These are phyloP conservation scores for Eupeodes luniger DNA, from an alignment of 2,888 invertebrate genomes.

Conservation along the genomic window DNA sequence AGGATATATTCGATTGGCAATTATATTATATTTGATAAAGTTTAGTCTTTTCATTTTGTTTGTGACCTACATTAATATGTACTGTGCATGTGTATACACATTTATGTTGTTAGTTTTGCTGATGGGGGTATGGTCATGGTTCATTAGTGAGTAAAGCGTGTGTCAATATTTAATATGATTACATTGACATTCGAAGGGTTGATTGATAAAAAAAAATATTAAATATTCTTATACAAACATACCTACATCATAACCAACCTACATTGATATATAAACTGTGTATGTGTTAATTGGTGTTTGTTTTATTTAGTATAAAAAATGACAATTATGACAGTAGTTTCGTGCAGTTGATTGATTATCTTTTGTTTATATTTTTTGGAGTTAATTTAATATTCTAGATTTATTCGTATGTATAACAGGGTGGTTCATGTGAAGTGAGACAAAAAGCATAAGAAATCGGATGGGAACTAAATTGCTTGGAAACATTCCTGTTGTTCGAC, in stretches of 20 bases:
- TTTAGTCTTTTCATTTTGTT: conserved; percentile 28
- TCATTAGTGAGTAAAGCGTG: conserved; percentile 34
- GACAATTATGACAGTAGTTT: conserved; percentile 35
- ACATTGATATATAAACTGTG: neutral
- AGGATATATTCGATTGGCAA: conserved; percentile 70
- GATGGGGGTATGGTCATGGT: conserved; percentile 39
- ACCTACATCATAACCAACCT: neutral
- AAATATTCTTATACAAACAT: neutral
- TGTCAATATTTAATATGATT: conserved; percentile 62
- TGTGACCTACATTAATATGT: neutral
- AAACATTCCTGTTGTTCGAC: too few relatives aligned
- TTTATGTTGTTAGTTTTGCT: neutral
- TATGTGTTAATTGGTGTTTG: conserved; percentile 49
- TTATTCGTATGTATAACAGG: too few relatives aligned
- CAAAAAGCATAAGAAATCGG: too few relatives aligned
- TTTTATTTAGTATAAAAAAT: conserved; percentile 28
- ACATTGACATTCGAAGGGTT: conserved; percentile 32
- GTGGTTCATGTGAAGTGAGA: too few relatives aligned
- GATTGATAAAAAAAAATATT: conserved; percentile 44
- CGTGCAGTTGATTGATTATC: conserved; percentile 47
- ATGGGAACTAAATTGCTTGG: too few relatives aligned
- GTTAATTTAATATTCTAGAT: too few relatives aligned
- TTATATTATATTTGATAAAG: conserved; percentile 66
- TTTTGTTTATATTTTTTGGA: neutral
- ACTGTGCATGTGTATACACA: too few relatives aligned